Evolutionary conservation across 2,113 vertebrate species (phyloP).

Genomic region (Lanius collurio): DNA sequence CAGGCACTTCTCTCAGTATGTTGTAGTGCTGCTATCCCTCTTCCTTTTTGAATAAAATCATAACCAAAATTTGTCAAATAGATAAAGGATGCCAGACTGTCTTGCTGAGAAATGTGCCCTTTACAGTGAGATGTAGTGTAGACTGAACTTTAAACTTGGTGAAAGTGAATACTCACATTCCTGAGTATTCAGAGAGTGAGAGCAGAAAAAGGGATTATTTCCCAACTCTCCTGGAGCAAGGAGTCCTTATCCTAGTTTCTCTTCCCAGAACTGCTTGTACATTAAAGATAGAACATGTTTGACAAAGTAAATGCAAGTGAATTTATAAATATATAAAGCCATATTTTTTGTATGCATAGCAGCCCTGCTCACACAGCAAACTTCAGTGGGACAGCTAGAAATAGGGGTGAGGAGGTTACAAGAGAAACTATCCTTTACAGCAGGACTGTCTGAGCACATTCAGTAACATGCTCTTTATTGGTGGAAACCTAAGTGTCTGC

Average conservation of each 20-base stretch:
- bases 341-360: not conserved
- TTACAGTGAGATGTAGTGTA: not conserved
- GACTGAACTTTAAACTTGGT: not conserved
- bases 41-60: not conserved
- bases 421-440: not conserved
- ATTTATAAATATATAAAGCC: not conserved
- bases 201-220: not conserved
- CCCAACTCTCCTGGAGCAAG: not conserved
- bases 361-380: rapidly evolving
- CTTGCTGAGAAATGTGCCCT: not conserved
- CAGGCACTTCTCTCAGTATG: not conserved
- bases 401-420: not conserved
- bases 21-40: not conserved
- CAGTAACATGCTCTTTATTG: not conserved
- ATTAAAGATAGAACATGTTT: not conserved
- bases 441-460: not conserved
- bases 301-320: not conserved
- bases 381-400: not conserved
- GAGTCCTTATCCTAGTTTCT: not conserved
- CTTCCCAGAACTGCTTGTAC: not conserved
- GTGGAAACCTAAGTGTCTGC: not conserved
- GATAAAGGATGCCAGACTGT: not conserved
- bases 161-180: not conserved
- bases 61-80: not conserved
- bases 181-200: not conserved